Percentiles rank a stretch among this genome's conserved stretches.
Evolutionary conservation across 2,797 vertebrate genomes (phyloP).

Genomic region (Sebastes iracundus): DNA sequence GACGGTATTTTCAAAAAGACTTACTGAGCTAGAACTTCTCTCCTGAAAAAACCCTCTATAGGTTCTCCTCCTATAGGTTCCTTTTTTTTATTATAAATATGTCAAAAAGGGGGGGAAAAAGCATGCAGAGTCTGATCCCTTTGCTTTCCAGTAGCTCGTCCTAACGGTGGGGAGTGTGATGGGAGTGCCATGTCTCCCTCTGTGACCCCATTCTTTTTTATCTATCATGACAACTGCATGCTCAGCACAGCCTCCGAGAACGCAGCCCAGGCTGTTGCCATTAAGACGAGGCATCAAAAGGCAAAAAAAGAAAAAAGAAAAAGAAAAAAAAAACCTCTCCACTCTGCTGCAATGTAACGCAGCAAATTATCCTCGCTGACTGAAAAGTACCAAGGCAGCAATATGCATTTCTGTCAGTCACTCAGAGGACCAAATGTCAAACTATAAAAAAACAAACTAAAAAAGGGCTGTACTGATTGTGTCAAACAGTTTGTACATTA

Average conservation of each 20-base stretch:
- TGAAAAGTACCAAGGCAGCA: conserved; percentile 53
- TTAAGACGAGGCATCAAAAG: conserved; percentile 69
- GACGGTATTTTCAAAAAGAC: conserved; percentile 23
- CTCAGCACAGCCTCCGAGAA: conserved; percentile 75
- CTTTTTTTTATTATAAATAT: conserved; percentile 15
- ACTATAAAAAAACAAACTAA: conserved; percentile 18
- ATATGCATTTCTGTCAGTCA: conserved; percentile 62
- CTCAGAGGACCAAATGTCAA: conserved; percentile 61
- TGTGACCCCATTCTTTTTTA: conserved; percentile 75
- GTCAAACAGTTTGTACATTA: conserved; percentile 62
- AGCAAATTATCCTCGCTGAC: conserved; percentile 51
- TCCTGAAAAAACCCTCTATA: not conserved
- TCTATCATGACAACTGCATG: conserved; percentile 77
- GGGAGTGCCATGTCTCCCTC: conserved; percentile 48
- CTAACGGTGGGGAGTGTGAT: conserved; percentile 24
- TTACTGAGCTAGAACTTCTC: not conserved
- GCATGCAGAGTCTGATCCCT: conserved; percentile 3
- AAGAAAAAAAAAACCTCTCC: conserved; percentile 3
- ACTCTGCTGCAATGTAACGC: conserved; percentile 26
- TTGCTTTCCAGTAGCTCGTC: conserved; percentile 60
- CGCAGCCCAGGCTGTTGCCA: conserved; percentile 55
- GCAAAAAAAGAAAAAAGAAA: not conserved
- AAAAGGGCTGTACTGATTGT: conserved; percentile 56
- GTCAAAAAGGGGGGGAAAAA: not conserved
- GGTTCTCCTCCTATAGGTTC: not conserved